Base-by-base conservation (phyloP, 2,113 vertebrate genomes). In the Tragelaphus scriptus region DNA sequence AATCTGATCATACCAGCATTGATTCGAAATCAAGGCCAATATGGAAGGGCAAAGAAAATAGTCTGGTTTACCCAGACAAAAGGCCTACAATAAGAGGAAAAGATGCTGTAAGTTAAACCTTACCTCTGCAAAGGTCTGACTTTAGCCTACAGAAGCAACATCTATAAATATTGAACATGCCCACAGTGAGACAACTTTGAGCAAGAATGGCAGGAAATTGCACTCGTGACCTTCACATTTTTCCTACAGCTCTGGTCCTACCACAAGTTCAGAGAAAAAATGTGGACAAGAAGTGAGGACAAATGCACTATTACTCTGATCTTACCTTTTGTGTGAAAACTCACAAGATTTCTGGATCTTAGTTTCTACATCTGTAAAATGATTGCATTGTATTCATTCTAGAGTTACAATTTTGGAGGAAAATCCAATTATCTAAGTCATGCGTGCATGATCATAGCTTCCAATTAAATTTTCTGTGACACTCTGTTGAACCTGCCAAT, bases 231-330 rank as follows among this genome's bases (percentile, higher is more conserved):
- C 51, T 88, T 94, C 71, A 56, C 7, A 32, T 49, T 94, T 87
- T 88, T 87, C n/a, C 95, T 80, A 92, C 51, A 90, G 59, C 19
- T 56, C 30, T 36, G n/a, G 10, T 85, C 80, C 53, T 80, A 75
- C 79, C 56, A 87, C n/a, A 85, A 95, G 65, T 95, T 96, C 92
- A 59, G 84, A 58, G 23, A 94, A 85, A 85, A 90, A 85, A 91
- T 15, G 4, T 10, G 2, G 26, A 44, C 36, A 80, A n/a, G 12
- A 9, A 82, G 23, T 26, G 12, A 90, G 23, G 12, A 90, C 23
- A 63, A 49, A n/a, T 40, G 9, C 59, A 25, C 32, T 85, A 30
- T 93, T 53, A 44, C 91, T 95, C 80, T 95, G 56, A 56, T 49
- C 7, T n/a, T 84, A 90, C 19, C 25, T 36, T 68, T 25, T 5